Conservation (phyloP, 2,797 vertebrate genomes). For the Propithecus deckenii region DNA sequence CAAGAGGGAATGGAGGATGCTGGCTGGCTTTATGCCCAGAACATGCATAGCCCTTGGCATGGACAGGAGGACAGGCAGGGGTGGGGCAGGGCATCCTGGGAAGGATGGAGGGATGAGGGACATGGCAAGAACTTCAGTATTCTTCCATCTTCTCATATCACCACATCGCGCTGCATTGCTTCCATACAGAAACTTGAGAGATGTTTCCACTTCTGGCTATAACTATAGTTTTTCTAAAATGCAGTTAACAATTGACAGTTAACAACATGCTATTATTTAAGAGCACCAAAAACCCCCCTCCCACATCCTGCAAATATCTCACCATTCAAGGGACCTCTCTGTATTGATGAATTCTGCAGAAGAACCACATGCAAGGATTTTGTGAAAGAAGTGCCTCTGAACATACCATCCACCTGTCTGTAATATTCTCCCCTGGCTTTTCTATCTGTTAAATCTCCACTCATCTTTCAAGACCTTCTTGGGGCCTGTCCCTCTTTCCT, state of each 20-base stretch:
- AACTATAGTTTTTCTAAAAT: not conserved
- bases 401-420: not conserved
- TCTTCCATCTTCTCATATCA: not conserved
- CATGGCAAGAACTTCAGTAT: not conserved
- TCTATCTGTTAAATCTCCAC: not conserved
- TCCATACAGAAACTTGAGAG: not conserved
- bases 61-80: not conserved
- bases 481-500: not conserved
- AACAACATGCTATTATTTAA: no score
- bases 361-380: not conserved
- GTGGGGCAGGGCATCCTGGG: not conserved
- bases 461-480: not conserved
- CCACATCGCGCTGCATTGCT: fast-evolving
- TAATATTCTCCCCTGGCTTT: not conserved
- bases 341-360: not conserved
- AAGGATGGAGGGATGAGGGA: not conserved
- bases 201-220: not conserved
- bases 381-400: not conserved
- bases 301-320: not conserved
- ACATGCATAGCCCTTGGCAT: no score
- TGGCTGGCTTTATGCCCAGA: not conserved
- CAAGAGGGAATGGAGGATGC: not conserved
- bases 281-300: not conserved
- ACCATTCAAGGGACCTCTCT: not conserved
- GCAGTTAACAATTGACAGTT: not conserved